A percentile compares a stretch with the other conserved stretches of the same genome.
phyloP scores from a whole-genome alignment of 2,113 vertebrate genomes.

The Chaenocephalus aceratus region DNA sequence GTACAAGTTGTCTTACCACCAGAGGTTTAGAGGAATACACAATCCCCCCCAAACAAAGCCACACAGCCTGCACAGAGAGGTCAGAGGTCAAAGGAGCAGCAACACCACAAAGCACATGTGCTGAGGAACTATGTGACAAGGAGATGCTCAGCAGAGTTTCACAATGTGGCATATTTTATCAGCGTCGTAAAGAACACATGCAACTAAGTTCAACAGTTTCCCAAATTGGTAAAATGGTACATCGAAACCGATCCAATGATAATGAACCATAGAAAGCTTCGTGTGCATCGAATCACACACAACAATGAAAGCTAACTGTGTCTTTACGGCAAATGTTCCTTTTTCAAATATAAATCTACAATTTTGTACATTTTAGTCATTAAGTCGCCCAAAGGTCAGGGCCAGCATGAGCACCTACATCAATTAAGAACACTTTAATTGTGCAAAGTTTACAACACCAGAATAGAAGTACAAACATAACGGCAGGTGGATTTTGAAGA shows the following conservation, averaged over 20 bases:
- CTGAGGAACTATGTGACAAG: not conserved
- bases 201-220: too few relatives aligned
- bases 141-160: not conserved
- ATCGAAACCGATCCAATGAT: not conserved
- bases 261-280: too few relatives aligned
- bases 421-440: not conserved
- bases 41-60: not conserved
- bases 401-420: not conserved
- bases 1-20: not conserved
- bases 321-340: not conserved
- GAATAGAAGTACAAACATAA: not conserved
- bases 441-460: too few relatives aligned
- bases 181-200: not conserved
- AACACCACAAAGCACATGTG: slow-evolving; percentile 9
- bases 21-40: not conserved
- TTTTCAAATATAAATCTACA: not conserved
- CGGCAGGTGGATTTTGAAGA: not conserved
- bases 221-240: too few relatives aligned
- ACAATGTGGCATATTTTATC: not conserved
- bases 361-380: too few relatives aligned
- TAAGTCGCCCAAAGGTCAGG: not conserved
- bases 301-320: not conserved
- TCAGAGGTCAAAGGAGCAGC: slow-evolving; percentile 50
- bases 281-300: not conserved
- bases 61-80: slow-evolving; percentile 11